phyloP scores from a whole-genome alignment of 2,113 vertebrate species.

The Ochotona curzoniae region DNA sequence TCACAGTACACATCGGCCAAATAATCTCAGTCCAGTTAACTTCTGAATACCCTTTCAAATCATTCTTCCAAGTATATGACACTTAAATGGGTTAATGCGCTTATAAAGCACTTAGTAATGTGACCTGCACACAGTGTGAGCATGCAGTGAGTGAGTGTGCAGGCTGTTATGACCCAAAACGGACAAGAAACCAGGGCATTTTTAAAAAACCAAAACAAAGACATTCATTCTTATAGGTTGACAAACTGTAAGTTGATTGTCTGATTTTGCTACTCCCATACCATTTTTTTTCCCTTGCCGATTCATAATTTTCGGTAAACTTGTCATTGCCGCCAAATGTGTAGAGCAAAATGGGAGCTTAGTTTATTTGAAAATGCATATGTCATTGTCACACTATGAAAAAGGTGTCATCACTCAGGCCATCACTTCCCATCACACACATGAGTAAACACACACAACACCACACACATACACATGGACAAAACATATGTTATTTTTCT shows the following conservation, averaged over 20 bases:
- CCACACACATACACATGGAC: neutral
- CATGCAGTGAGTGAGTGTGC: neutral
- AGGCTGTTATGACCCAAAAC: conserved; percentile 24
- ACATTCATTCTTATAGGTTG: conserved; percentile 53
- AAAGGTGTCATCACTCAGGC: neutral
- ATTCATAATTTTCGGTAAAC: conserved; percentile 56
- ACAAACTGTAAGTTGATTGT: conserved; percentile 73
- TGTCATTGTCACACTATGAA: conserved; percentile 53
- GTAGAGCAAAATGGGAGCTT: conserved; percentile 46
- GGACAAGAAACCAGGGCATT: conserved; percentile 43
- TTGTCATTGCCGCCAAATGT: conserved; percentile 57
- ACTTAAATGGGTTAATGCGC: conserved; percentile 47
- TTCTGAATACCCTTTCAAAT: conserved; percentile 1
- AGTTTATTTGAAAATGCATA: conserved; percentile 59
- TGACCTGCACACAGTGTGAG: neutral
- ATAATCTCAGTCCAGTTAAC: neutral
- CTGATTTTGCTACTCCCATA: conserved; percentile 44
- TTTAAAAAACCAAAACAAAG: conserved; percentile 20
- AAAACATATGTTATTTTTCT: neutral
- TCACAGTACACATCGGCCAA: neutral
- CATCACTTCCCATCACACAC: conserved; percentile 10
- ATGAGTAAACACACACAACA: neutral
- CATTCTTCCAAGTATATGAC: neutral
- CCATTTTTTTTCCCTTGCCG: conserved; percentile 28
- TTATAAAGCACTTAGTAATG: conserved; percentile 44